phyloP scores from a whole-genome alignment of 1,140 invertebrate species.

The Eulimnadia texana region DNA sequence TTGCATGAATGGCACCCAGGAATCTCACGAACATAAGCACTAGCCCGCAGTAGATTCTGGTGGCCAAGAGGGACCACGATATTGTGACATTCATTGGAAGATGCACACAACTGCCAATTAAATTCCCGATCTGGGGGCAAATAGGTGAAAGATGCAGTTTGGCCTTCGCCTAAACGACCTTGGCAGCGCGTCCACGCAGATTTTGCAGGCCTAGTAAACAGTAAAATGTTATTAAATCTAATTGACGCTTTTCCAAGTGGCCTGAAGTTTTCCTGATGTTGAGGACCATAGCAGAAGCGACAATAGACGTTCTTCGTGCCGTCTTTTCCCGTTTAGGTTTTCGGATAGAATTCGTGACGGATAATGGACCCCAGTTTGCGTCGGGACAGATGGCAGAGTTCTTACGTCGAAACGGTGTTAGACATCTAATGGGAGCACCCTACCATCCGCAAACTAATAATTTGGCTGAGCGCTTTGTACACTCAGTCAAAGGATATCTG shows the following conservation, averaged over 20 bases:
- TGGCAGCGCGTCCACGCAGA: constrained; percentile 1
- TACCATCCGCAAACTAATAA: constrained; percentile 32
- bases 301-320: background rate
- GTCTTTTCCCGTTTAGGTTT: constrained; percentile 29
- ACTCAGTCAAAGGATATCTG: constrained; percentile 23
- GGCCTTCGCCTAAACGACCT: background rate
- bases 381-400: constrained; percentile 29
- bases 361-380: constrained; percentile 31
- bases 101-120: too few relatives aligned
- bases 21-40: constrained; percentile 36
- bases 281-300: background rate
- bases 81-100: constrained; percentile 15
- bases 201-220: constrained; percentile 25
- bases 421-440: constrained; percentile 19
- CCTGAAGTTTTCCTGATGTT: constrained; percentile 6
- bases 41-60: constrained; percentile 35
- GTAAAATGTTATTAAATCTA: constrained; percentile 28
- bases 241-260: constrained; percentile 32
- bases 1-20: constrained; percentile 36
- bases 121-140: too few relatives aligned
- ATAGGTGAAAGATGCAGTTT: constrained; percentile 2
- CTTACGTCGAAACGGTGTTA: constrained; percentile 27
- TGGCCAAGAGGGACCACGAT: too few relatives aligned
- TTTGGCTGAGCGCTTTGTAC: constrained; percentile 26
- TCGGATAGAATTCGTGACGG: constrained; percentile 28